Percentiles rank a stretch among this genome's conserved stretches.
phyloP scores from a whole-genome alignment of 2,888 invertebrate genomes.

The Acronicta leporina region DNA sequence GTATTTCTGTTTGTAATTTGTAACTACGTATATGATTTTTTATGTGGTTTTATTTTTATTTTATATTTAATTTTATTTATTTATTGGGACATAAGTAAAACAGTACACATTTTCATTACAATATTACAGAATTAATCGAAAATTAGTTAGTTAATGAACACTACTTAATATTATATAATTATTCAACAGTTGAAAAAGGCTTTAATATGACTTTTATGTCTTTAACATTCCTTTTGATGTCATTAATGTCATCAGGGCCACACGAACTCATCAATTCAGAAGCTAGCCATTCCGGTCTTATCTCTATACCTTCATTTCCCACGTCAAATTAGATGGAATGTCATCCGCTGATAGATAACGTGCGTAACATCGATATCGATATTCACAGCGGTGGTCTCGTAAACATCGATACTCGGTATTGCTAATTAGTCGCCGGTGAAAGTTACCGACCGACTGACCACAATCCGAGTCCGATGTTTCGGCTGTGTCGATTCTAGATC shows the following conservation, averaged over 20 bases:
- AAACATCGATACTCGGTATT: conserved; percentile 80
- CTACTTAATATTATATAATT: background rate
- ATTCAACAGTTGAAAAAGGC: background rate
- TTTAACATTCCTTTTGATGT: background rate
- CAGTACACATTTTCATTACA: too few relatives aligned
- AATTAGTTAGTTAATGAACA: too few relatives aligned
- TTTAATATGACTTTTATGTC: background rate
- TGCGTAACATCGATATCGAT: conserved; percentile 78
- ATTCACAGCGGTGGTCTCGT: conserved; percentile 69
- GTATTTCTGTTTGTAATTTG: too few relatives aligned
- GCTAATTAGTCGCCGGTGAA: conserved; percentile 86
- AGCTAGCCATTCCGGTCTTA: conserved; percentile 16
- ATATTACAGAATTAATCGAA: too few relatives aligned
- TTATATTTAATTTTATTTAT: too few relatives aligned
- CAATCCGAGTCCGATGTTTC: conserved; percentile 83
- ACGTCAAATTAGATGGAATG: conserved; percentile 52
- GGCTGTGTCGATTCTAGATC: conserved; percentile 85
- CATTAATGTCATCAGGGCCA: conserved; percentile 17
- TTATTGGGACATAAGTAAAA: too few relatives aligned
- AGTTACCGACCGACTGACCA: conserved; percentile 88
- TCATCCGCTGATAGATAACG: conserved; percentile 50
- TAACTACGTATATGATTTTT: too few relatives aligned
- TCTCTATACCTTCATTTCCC: conserved; percentile 40
- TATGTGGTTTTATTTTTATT: too few relatives aligned
- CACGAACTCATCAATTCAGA: conserved; percentile 19